These are phyloP conservation scores for Sorex maritimensis DNA, from an alignment of 2,797 vertebrate species.

Conservation along the genomic window DNA sequence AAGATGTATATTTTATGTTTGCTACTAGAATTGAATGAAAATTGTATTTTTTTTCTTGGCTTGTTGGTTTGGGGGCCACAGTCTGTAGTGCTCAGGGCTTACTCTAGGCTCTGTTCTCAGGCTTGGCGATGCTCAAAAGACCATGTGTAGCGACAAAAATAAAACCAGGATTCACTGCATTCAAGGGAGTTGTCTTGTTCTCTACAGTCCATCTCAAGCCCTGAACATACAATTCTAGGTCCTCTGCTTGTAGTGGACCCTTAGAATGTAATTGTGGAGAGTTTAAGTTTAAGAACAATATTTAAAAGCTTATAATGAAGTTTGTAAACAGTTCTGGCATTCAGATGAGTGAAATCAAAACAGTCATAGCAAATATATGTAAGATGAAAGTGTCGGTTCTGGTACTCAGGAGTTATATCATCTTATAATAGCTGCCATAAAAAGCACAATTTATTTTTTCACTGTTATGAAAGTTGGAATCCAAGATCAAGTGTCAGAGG, in stretches of 20 bases:
- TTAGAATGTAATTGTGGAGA: not conserved
- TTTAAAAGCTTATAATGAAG: constrained; percentile 33
- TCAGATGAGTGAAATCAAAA: constrained; percentile 26
- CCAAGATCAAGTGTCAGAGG: not conserved
- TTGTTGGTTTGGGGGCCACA: too few species aligned
- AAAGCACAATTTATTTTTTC: not conserved
- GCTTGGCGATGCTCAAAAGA: too few species aligned
- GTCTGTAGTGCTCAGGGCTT: too few species aligned
- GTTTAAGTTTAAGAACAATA: not conserved
- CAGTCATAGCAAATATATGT: not conserved
- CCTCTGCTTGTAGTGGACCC: not conserved
- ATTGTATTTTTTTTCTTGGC: too few species aligned
- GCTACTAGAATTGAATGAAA: not conserved
- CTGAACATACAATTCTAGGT: not conserved
- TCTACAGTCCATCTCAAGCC: too few species aligned
- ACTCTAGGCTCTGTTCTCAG: too few species aligned
- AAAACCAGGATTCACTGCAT: too few species aligned
- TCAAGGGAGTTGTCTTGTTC: too few species aligned
- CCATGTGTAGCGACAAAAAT: too few species aligned
- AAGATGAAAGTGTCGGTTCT: not conserved
- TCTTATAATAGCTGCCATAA: not conserved
- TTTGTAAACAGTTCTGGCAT: not conserved
- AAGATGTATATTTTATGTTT: not conserved
- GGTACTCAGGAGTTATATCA: not conserved
- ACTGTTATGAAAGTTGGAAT: not conserved